Evolutionary conservation across 2,888 invertebrate species (phyloP).

Genomic region (Pteria penguin): DNA sequence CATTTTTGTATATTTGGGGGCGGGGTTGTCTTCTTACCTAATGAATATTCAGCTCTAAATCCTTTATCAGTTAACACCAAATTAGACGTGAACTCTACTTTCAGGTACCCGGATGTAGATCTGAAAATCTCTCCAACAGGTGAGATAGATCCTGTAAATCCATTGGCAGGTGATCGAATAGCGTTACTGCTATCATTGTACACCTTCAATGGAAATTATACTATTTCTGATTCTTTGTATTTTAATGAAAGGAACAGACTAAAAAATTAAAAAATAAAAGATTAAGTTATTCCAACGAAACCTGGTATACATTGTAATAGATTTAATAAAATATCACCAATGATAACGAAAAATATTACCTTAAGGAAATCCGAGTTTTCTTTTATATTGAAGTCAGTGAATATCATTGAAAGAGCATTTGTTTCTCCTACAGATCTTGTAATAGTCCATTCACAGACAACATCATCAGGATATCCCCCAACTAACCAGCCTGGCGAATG

Average conservation of each 20-base stretch:
- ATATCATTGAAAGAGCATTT: slow-evolving; percentile 16
- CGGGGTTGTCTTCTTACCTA: slow-evolving; percentile 39
- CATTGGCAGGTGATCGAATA: slow-evolving; percentile 2
- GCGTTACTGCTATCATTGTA: slow-evolving; percentile 22
- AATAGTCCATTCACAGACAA: slow-evolving; percentile 26
- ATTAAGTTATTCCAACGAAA: too few species aligned
- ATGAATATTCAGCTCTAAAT: slow-evolving; percentile 28
- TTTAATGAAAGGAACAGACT: too few species aligned
- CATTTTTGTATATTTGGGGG: too few species aligned
- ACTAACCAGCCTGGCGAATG: slow-evolving; percentile 20
- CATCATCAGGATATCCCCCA: slow-evolving; percentile 27
- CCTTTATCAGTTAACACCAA: slow-evolving; percentile 26
- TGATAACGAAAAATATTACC: neutral
- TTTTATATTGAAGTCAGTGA: slow-evolving; percentile 16
- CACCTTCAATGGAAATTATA: slow-evolving; percentile 19
- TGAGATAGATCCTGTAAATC: slow-evolving; percentile 12
- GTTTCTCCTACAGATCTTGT: slow-evolving; percentile 2
- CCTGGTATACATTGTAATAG: too few species aligned
- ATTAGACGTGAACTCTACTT: slow-evolving; percentile 29
- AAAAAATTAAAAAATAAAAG: too few species aligned
- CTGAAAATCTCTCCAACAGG: slow-evolving; percentile 4
- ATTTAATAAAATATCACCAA: too few species aligned
- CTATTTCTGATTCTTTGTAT: too few species aligned
- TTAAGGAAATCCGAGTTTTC: neutral
- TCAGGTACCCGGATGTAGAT: slow-evolving; percentile 18